Evolutionary conservation across 1,140 invertebrate species (phyloP), one percentile per base, ranked within the genome.

Genomic region (Cotesia typhae): DNA sequence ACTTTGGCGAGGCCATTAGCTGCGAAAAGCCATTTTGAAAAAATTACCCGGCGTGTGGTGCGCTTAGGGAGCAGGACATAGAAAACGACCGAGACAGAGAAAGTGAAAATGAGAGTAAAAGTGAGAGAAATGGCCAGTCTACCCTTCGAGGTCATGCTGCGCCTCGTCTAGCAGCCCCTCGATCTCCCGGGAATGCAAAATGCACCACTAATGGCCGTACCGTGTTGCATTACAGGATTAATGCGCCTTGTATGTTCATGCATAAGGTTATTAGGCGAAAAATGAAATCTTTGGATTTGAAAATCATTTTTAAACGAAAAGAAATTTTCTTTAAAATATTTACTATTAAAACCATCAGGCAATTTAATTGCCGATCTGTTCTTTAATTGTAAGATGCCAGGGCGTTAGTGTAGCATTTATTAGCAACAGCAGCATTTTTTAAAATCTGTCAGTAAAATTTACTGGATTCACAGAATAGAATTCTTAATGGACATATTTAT

Each of bases 221-320:
- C 82, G 71, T 84, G 82, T 84, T 82, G 78, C 80, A 79, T 82
- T 81, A 81, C 79, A 75, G 81, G 79, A 83, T 81, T 82, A 81
- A 82, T 80, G 78, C 78, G 72, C 61, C 71, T 71, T 68, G 67
- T 77, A 63, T 61, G 70, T 76, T 72, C 70, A 52, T 74, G 36
- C 37, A 53, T 61, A 67, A 35, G 28, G 38, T 37, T 38, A 67
- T 72, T 52, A 67, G 60, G 57, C 53, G 47, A 67, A 35, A 41
- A 59, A 53, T 47, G 59, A 55, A 28, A 28, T 28, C 28, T 57
- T n/a, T 51, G 12, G 2, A 5, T 55, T 14, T 69, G 1, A 69
- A 28, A 35, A 69, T 69, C 12, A 69, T 69, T 57, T 47, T 5
- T 28, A 28, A 28, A 2, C 28, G 28, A 3, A 2, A 28, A 28